These are phyloP conservation scores for Lindbergichthys nudifrons DNA, from an alignment of 2,797 vertebrate species.

Conservation along the genomic window DNA sequence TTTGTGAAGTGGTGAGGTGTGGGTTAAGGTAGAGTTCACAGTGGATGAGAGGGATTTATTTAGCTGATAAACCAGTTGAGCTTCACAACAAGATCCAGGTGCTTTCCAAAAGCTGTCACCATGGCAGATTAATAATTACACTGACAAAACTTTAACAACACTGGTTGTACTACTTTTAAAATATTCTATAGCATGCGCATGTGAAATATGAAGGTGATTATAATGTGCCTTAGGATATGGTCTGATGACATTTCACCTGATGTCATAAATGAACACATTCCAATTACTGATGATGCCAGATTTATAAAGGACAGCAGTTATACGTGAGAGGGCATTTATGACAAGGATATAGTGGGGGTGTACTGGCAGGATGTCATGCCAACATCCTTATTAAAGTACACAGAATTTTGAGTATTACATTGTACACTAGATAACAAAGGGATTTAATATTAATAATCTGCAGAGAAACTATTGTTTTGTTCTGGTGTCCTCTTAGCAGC, in stretches of 20 bases:
- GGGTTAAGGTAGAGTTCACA: slow-evolving; percentile 41
- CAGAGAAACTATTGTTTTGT: slow-evolving; percentile 8
- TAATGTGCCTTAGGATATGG: slow-evolving; percentile 22
- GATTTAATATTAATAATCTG: background rate
- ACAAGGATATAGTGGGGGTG: slow-evolving; percentile 15
- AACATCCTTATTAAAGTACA: slow-evolving; percentile 15
- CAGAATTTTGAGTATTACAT: slow-evolving; percentile 19
- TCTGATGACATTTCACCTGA: slow-evolving; percentile 38
- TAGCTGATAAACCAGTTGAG: slow-evolving; percentile 50
- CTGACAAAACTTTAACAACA: slow-evolving; percentile 34
- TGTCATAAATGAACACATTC: slow-evolving; percentile 26
- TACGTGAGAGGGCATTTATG: slow-evolving; percentile 16
- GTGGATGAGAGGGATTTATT: slow-evolving; percentile 50
- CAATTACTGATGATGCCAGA: slow-evolving; percentile 12
- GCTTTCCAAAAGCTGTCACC: slow-evolving; percentile 45
- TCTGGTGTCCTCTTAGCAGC: background rate
- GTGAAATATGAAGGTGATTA: slow-evolving; percentile 6
- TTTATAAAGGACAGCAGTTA: slow-evolving; percentile 32
- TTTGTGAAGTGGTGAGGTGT: slow-evolving; percentile 20
- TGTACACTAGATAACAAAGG: slow-evolving; percentile 2
- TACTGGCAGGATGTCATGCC: slow-evolving; percentile 11
- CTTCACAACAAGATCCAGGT: slow-evolving; percentile 44
- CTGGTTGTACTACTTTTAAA: slow-evolving; percentile 27
- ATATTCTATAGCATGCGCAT: background rate
- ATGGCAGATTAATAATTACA: slow-evolving; percentile 43